These are phyloP conservation scores for Diglossa cyanea DNA, from an alignment of 2,797 vertebrate genomes.

Conservation along the genomic window DNA sequence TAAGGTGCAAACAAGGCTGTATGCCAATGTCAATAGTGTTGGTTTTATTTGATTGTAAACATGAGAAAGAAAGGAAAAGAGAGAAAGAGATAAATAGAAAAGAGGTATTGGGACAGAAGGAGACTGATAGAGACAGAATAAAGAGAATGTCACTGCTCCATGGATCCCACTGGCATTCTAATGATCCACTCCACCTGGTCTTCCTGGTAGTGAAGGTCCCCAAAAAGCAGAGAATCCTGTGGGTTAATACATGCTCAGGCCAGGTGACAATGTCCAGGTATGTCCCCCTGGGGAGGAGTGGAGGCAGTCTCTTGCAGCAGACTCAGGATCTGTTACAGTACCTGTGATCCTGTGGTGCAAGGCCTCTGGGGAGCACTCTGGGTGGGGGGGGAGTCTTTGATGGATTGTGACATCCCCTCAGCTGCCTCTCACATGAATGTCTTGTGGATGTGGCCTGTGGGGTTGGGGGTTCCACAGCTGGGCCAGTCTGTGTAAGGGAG, in stretches of 20 bases:
- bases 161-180: neutral
- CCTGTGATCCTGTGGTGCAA: neutral
- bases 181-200: neutral
- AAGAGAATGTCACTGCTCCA: neutral
- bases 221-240: neutral
- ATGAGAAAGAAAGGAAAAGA: neutral
- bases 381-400: neutral
- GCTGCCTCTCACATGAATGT: neutral
- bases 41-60: neutral
- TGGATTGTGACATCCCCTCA: neutral
- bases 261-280: neutral
- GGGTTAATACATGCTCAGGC: neutral
- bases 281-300: fast-evolving
- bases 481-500: neutral
- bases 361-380: neutral
- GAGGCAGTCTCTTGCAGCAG: neutral
- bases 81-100: neutral
- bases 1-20: neutral
- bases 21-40: neutral
- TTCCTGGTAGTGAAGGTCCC: neutral
- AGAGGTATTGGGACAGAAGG: neutral
- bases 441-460: neutral
- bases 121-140: neutral
- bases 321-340: neutral
- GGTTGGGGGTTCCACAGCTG: neutral